Evolutionary conservation across 1,140 invertebrate species (phyloP).

Genomic region (Catajapyx aquilonaris): DNA sequence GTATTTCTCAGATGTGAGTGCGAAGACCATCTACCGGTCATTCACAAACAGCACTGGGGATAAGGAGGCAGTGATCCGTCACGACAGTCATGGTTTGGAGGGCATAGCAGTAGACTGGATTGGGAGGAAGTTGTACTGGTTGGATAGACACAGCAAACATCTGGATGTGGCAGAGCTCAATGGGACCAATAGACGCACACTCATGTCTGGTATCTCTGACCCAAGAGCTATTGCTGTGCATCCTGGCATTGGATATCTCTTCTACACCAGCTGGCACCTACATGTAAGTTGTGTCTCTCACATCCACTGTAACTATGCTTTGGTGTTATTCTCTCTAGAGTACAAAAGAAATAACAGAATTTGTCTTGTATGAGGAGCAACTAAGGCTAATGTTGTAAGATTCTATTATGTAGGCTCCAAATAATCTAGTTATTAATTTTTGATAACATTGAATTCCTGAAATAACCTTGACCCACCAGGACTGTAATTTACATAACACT

Average conservation of each 20-base stretch:
- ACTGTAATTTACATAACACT: too few relatives aligned
- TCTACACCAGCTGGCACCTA: conserved; percentile 90
- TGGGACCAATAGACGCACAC: conserved; percentile 71
- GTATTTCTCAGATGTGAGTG: conserved; percentile 88
- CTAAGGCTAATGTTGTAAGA: too few relatives aligned
- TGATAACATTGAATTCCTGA: too few relatives aligned
- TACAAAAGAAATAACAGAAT: too few relatives aligned
- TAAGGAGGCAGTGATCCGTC: conserved; percentile 67
- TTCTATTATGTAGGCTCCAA: too few relatives aligned
- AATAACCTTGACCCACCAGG: too few relatives aligned
- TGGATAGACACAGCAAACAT: conserved; percentile 88
- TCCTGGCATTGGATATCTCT: conserved; percentile 82
- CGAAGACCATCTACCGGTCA: conserved; percentile 60
- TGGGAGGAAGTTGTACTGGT: conserved; percentile 87
- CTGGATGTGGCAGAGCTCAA: conserved; percentile 80
- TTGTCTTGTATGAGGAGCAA: too few relatives aligned
- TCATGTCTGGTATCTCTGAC: conserved; percentile 71
- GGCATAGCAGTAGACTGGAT: conserved; percentile 96
- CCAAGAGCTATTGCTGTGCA: conserved; percentile 86
- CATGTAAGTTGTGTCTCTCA: conserved; percentile 20
- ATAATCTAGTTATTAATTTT: too few relatives aligned
- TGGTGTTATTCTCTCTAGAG: too few relatives aligned
- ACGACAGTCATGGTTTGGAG: conserved; percentile 85
- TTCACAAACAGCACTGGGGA: conserved; percentile 23
- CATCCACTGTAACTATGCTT: conserved; percentile 1